These are phyloP conservation scores for Geothlypis trichas DNA, from an alignment of 2,113 vertebrate genomes.

Conservation along the genomic window DNA sequence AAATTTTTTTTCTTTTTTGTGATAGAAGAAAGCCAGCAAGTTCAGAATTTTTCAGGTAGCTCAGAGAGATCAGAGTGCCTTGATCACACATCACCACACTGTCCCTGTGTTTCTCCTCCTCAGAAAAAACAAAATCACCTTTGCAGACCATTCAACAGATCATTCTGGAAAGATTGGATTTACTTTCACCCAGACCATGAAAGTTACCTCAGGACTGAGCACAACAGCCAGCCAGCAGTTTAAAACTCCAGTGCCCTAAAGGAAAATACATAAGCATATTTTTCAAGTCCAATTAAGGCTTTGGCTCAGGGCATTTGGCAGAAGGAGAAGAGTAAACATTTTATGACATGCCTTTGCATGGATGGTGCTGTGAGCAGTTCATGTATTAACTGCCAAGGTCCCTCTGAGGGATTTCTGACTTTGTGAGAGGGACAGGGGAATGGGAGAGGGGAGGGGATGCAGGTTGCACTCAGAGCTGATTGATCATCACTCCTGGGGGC, in stretches of 20 bases:
- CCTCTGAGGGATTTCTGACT: not conserved
- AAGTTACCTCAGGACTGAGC: not conserved
- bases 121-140: not conserved
- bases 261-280: not conserved
- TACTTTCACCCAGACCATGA: not conserved
- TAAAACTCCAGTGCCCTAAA: not conserved
- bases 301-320: not conserved
- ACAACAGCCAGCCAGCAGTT: not conserved
- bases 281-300: constrained; percentile 27
- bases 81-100: not conserved
- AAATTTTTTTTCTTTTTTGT: not conserved
- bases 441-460: not conserved
- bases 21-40: not conserved
- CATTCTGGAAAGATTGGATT: not conserved
- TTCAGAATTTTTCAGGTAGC: not conserved
- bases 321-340: not conserved
- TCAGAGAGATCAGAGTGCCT: not conserved
- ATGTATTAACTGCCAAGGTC: not conserved
- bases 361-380: not conserved
- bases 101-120: not conserved
- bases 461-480: not conserved
- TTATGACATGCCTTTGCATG: not conserved
- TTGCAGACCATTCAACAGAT: not conserved
- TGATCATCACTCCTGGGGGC: not conserved
- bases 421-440: not conserved